phyloP scores from a whole-genome alignment of 2,113 vertebrate genomes.

The Eurystomus gularis region DNA sequence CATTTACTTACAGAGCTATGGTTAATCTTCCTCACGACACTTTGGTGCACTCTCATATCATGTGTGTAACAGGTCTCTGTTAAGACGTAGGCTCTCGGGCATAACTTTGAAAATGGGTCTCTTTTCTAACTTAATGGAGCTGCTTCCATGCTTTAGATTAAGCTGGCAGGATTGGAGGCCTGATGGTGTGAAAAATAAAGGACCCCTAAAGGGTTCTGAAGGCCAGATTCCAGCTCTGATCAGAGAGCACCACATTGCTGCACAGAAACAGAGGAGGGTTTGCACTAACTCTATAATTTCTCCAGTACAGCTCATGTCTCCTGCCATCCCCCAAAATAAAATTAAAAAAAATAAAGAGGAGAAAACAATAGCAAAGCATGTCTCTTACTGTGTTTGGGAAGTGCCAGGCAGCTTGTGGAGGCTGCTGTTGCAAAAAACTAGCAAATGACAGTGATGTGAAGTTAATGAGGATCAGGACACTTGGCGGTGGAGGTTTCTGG shows the following conservation, averaged over 20 bases:
- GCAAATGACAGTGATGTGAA: slow-evolving; percentile 48
- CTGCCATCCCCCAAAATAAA: neutral
- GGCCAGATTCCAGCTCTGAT: slow-evolving; percentile 5
- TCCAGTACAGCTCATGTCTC: neutral
- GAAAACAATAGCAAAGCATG: slow-evolving; percentile 17
- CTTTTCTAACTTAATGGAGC: neutral
- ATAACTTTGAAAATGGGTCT: neutral
- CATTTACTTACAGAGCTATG: neutral
- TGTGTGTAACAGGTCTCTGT: neutral
- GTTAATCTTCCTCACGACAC: neutral
- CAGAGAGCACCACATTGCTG: neutral
- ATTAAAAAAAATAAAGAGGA: neutral
- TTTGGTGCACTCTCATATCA: neutral
- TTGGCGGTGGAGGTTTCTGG: slow-evolving; percentile 24
- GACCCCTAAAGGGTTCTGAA: neutral
- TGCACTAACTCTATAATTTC: slow-evolving; percentile 15
- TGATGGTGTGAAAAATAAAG: neutral
- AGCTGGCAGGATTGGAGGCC: neutral
- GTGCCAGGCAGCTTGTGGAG: neutral
- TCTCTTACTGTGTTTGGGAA: slow-evolving; percentile 3
- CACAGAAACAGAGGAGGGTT: neutral
- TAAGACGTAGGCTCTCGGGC: neutral
- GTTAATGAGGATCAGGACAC: slow-evolving; percentile 60
- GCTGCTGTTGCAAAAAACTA: neutral
- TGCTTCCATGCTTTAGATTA: neutral